Base-by-base conservation (phyloP, 2,113 vertebrate genomes). In the Hypocryptadius cinnamomeus region DNA sequence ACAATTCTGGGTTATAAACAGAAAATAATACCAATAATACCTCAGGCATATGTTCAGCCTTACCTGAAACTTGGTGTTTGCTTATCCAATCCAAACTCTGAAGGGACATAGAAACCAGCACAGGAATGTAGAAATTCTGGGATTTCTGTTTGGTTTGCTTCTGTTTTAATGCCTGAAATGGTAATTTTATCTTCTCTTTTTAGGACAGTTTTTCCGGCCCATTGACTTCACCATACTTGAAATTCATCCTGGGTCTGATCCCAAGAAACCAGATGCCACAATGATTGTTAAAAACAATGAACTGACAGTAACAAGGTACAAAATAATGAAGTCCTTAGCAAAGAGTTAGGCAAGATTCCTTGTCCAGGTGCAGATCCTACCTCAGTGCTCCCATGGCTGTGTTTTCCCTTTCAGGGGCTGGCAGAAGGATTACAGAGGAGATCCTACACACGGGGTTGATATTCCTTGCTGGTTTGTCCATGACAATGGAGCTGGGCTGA, bases 381-480 rank as follows among this genome's bases (percentile, higher is more conserved):
- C 76, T 85, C 4, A 4, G 9, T 17, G 6, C 8, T 66, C 35
- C 53, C 37, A 13, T 40, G 35, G 44, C 31, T 83, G 21, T 89
- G 9, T 69, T 84, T 84, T 95, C 39, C 51, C 16, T 94, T 94
- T 23, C 97, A 99, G 99, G 97, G 99, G 99, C 81, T 98, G 98
- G 98, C 98, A 99, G 97, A 98, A 98, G 97, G 99, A 99, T 96
- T 99, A 98, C 96, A 97, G 97, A 66, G 95, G 71, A 25, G 97
- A 99, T 37, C 50, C 96, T 10, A 95, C 90, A 11, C 81, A 96
- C 0, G 98, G 99, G 9, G 77, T 90, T 5, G 97, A 98, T 16
- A 79, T 99, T 39, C 96, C 97, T 51, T 99, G 99, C 95, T 99
- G 99, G 99, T 99, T 99, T 31, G 85, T 99, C 93, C 99, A 99